A percentile compares a stretch with the other conserved stretches of the same genome.
phyloP scores from a whole-genome alignment of 92 coral and sea anemone species.

The Chrysogorgia sp. region DNA sequence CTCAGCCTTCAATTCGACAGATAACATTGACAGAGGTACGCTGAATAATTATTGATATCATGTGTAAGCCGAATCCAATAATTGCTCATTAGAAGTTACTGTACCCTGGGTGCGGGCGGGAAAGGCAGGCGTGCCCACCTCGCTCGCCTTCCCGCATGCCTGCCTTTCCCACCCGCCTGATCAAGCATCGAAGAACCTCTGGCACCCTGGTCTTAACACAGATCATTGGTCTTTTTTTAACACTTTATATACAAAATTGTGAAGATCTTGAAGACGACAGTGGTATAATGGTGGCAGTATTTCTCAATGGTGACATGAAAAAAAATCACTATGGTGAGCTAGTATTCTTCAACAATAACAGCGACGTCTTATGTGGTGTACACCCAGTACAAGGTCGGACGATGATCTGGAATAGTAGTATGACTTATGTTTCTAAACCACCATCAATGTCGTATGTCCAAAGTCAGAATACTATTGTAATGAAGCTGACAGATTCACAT shows the following conservation, averaged over 20 bases:
- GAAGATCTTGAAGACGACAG: constrained; percentile 30
- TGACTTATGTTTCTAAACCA: constrained; percentile 78
- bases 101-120: too few species aligned
- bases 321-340: constrained; percentile 95
- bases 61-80: too few species aligned
- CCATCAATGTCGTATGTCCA: constrained; percentile 86
- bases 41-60: too few species aligned
- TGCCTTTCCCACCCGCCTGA: too few species aligned
- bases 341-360: constrained; percentile 70
- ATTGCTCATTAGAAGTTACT: too few species aligned
- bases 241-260: not conserved
- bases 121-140: too few species aligned
- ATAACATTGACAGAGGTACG: too few species aligned
- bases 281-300: constrained; percentile 69
- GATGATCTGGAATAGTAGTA: constrained; percentile 77
- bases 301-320: constrained; percentile 71
- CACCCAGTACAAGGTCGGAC: constrained; percentile 78
- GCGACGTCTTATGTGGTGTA: constrained; percentile 78
- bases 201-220: too few species aligned
- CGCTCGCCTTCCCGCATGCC: too few species aligned
- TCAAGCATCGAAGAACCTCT: too few species aligned
- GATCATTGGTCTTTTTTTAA: not conserved
- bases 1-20: too few species aligned
- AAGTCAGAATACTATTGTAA: constrained; percentile 73
- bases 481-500: constrained; percentile 68